Evolutionary conservation across 1,140 invertebrate genomes (phyloP).

Genomic region (Cydia fagiglandana): DNA sequence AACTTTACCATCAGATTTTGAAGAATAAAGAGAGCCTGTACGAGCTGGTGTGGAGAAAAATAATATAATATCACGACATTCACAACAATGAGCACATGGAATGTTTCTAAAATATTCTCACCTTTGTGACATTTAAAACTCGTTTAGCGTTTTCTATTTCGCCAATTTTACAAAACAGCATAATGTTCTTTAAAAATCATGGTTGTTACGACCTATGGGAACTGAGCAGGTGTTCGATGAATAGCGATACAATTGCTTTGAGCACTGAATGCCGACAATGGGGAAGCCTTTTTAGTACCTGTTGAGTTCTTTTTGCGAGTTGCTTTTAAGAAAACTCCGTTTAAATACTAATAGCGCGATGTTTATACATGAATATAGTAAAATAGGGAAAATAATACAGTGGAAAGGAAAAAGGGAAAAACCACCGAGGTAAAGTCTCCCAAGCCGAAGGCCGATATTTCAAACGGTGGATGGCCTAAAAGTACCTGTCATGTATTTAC

Average conservation of each 20-base stretch:
- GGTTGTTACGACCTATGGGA: background rate
- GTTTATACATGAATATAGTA: background rate
- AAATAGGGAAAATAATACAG: background rate
- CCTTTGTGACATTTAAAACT: conserved; percentile 1
- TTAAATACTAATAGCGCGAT: no score
- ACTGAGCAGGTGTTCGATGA: background rate
- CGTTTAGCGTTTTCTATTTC: background rate
- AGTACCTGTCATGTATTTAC: no score
- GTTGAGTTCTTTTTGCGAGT: conserved; percentile 8
- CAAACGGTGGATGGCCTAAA: background rate
- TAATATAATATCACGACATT: no score
- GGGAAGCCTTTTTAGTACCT: background rate
- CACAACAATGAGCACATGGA: no score
- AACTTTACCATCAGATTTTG: no score
- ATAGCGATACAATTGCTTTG: conserved; percentile 15
- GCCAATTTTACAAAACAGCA: background rate
- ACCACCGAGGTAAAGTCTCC: background rate
- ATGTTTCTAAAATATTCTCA: background rate
- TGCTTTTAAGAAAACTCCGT: background rate
- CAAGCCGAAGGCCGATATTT: background rate
- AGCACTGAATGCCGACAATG: conserved; percentile 10
- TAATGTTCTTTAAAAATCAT: background rate
- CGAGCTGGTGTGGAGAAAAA: no score
- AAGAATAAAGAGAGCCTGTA: no score
- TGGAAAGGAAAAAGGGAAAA: background rate